Base-by-base conservation (phyloP, 2,888 invertebrate species). In the Eumerus sabulonum region DNA sequence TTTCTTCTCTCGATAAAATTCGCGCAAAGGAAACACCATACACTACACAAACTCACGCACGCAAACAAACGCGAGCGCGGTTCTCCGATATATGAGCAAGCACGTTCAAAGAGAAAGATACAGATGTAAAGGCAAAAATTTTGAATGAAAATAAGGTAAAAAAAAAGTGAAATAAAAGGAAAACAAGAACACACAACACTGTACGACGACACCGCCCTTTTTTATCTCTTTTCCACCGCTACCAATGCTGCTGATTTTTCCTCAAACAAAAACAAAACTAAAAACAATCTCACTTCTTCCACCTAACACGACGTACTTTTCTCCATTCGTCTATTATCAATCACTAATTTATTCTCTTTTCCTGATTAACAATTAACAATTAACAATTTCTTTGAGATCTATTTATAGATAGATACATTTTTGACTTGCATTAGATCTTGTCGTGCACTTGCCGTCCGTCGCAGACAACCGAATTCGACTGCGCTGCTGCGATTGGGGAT, bases 181-280 rank as follows among this genome's bases (percentile, higher is more conserved):
- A 36, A 44, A 71, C n/a, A 38, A 36, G 45, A 42, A 47, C 14
- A 47, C 14, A 47, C 36, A 64, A 63, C 68, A 59, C 60, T 67
- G 72, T 63, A 77, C 73, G 44, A 77, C 77, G 77, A 77, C 77
- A 77, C 77, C 77, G 77, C 77, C 77, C 77, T 77, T 77, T 76
- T 71, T 72, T 77, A 67, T 63, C 73, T 67, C 62, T 67, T 59
- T 53, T 70, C 53, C 63, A 17, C 47, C 40, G 71, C 56, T 54
- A 66, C 62, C 44, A 7, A 2, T 27, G 27, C 27, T 27, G 27
- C 2, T 27, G 27, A 2, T 27, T 27, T 27, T 27, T 27, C 27
- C 7, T 27, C 27, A n/a, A n/a, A n/a, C 27, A 27, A 27, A 27
- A 27, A 27, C 59, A 16, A 4, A 44, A 45, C 54, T 19, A 44